Base-by-base conservation (phyloP, 2,797 vertebrate species). In the Danio albolineatus region DNA sequence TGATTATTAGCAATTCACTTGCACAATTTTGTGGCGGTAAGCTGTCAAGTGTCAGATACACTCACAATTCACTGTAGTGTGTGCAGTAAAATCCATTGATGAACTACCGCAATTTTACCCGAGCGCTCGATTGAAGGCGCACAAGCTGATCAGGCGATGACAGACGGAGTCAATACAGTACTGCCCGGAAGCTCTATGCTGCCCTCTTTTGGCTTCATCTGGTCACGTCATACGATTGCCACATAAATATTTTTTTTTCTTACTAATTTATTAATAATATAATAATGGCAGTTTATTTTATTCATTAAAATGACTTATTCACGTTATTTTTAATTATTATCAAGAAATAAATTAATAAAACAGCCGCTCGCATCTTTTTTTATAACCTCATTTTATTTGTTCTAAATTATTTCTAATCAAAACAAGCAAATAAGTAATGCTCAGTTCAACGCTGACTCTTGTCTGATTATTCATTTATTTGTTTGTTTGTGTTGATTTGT, bases 141-240 rank as follows among this genome's bases (percentile, higher is more conserved):
- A 38, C 48, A 65, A 64, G 43, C 48, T 19, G 75, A 61, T 65
- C 65, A 64, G 43, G 57, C 36, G 16, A 56, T 77, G 39, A 77
- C 16, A 59, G 62, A 57, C 64, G 38, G 49, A 38, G 19, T 65
- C 16, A 67, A 67, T 19, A 13, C 21, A 13, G 10, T 46, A 36
- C 21, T 61, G 16, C 56, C 43, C 44, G 67, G 67, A 56, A 83
- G 87, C 82, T 84, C 87, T 73, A 82, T 88, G 84, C 86, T 88
- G 87, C 86, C 85, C 88, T 83, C 88, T 89, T 83, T 88, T 86
- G 88, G 86, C 65, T 39, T 12, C 28, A 38, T 65, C 19, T 61
- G 49, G 53, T 72, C n/a, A 81, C 36, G 21, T 60, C 74, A 46
- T 44, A 1, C 21, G 46, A 46, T 49, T 41, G 41, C 65, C 59